These are phyloP conservation scores for Callithrix jacchus DNA, from an alignment of 2,113 vertebrate genomes.

Conservation along the genomic window DNA sequence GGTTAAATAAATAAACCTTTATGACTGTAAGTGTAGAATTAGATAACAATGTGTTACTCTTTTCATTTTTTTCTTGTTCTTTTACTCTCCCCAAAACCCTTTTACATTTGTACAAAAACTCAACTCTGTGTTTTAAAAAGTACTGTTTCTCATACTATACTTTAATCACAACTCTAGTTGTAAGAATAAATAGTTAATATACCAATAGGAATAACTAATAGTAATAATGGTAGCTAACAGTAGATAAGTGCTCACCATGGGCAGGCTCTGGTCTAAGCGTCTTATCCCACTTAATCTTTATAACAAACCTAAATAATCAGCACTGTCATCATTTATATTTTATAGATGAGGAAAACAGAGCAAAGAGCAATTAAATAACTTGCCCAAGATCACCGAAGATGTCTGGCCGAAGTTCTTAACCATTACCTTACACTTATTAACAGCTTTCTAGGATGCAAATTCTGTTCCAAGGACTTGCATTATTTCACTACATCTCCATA, in stretches of 20 bases:
- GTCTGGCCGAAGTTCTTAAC: background rate
- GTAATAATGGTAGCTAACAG: background rate
- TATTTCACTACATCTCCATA: background rate
- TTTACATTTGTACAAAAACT: background rate
- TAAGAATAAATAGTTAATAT: background rate
- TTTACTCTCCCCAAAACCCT: background rate
- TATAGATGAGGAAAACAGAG: background rate
- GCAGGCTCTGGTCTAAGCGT: background rate
- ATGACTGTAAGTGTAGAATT: background rate
- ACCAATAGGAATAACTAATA: background rate
- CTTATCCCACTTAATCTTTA: background rate
- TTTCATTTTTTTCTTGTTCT: background rate
- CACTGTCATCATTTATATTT: background rate
- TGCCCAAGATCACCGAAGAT: background rate
- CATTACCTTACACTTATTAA: background rate
- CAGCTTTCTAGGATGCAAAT: background rate
- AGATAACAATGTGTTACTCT: background rate
- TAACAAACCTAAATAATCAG: background rate
- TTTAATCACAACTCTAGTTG: constrained; percentile 9
- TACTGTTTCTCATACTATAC: background rate
- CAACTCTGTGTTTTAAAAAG: background rate
- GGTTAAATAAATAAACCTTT: background rate
- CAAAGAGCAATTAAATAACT: background rate
- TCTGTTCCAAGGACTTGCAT: background rate
- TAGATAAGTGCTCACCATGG: background rate